A percentile compares a stretch with the other conserved stretches of the same genome.
Evolutionary conservation across 2,888 invertebrate genomes (phyloP).

Genomic region (Geophilus truncorum): DNA sequence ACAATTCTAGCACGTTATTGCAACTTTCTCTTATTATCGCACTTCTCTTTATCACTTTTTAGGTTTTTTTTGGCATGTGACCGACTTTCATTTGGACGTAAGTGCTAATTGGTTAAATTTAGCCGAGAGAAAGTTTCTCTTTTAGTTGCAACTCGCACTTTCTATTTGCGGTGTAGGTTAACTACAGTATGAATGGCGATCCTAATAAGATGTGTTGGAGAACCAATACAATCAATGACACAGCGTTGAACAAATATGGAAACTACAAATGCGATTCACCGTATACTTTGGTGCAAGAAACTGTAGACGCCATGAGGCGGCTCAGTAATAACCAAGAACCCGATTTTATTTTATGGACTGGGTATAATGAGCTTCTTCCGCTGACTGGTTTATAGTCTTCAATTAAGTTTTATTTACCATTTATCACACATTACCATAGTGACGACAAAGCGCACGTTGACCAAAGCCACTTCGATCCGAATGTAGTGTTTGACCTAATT

Average conservation of each 20-base stretch:
- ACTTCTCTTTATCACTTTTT: slow-evolving; percentile 43
- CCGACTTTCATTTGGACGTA: slow-evolving; percentile 85
- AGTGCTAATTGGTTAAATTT: background rate
- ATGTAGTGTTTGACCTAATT: background rate
- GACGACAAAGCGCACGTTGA: slow-evolving; percentile 30
- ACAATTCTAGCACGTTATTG: no score
- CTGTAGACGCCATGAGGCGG: slow-evolving; percentile 78
- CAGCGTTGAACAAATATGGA: slow-evolving; percentile 63
- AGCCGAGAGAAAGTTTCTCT: background rate
- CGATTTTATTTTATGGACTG: slow-evolving; percentile 91
- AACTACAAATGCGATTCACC: slow-evolving; percentile 84
- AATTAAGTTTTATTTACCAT: no score
- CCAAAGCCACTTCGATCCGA: background rate
- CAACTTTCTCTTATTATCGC: background rate
- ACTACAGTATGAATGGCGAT: slow-evolving; percentile 71
- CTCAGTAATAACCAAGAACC: slow-evolving; percentile 68
- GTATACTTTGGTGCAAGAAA: slow-evolving; percentile 79
- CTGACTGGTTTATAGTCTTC: no score
- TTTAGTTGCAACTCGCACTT: background rate
- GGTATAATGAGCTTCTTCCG: slow-evolving; percentile 56
- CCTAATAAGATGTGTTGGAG: slow-evolving; percentile 65
- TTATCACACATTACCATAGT: background rate
- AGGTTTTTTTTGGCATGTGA: slow-evolving; percentile 95
- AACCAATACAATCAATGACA: slow-evolving; percentile 49
- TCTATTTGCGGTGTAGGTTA: slow-evolving; percentile 41